These are phyloP conservation scores for Lathamus discolor DNA, from an alignment of 2,113 vertebrate species.

Conservation along the genomic window DNA sequence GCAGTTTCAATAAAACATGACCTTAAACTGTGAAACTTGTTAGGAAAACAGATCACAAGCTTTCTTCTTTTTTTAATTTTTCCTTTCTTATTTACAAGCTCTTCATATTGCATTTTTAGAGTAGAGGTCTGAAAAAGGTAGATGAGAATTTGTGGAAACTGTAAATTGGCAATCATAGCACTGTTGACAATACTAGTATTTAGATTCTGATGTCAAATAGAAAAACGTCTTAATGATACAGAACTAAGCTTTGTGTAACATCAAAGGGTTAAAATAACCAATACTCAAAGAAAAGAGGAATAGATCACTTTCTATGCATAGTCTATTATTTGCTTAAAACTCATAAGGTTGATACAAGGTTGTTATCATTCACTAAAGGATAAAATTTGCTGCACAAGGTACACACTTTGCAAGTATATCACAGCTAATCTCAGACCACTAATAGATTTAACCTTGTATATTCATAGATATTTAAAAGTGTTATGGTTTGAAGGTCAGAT, in stretches of 20 bases:
- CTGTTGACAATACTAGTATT: not conserved
- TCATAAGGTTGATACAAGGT: constrained; percentile 17
- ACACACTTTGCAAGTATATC: constrained; percentile 36
- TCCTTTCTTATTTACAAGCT: not conserved
- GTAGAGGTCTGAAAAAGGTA: not conserved
- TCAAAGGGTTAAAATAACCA: constrained; percentile 43
- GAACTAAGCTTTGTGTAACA: not conserved
- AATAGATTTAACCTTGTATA: constrained; percentile 78
- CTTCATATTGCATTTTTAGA: not conserved
- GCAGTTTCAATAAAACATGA: not conserved
- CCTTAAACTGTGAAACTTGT: not conserved
- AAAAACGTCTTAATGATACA: not conserved
- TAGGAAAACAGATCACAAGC: not conserved
- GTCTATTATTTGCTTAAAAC: constrained; percentile 48
- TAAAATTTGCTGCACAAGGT: constrained; percentile 65
- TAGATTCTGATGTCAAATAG: not conserved
- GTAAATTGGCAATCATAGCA: not conserved
- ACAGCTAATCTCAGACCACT: constrained; percentile 68
- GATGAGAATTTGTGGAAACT: not conserved
- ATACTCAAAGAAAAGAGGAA: constrained; percentile 19
- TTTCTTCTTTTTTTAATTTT: not conserved
- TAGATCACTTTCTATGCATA: constrained; percentile 33
- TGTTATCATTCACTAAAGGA: constrained; percentile 22
- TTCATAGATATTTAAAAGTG: constrained; percentile 76
- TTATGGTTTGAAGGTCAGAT: constrained; percentile 82